These are phyloP conservation scores for Magallana ariakensis DNA, from an alignment of 1,140 invertebrate genomes.

Conservation along the genomic window DNA sequence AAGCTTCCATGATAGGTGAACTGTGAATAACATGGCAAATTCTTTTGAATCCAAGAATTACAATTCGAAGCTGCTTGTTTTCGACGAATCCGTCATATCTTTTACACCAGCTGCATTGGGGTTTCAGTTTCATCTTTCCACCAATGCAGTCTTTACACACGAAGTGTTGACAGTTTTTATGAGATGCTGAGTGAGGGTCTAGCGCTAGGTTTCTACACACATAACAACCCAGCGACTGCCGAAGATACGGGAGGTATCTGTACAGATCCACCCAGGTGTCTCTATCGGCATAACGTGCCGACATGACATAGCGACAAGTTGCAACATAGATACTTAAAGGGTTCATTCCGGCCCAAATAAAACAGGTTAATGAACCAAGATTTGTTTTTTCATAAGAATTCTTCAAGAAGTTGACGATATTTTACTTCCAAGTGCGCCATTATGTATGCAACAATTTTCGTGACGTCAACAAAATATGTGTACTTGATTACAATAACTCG, in stretches of 20 bases:
- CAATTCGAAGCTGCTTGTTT: constrained; percentile 89
- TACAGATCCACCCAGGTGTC: constrained; percentile 89
- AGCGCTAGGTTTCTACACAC: constrained; percentile 91
- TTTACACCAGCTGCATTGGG: constrained; percentile 91
- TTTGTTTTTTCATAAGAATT: not conserved
- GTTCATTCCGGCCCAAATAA: constrained; percentile 84
- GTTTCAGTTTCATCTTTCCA: constrained; percentile 90
- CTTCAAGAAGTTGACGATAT: not conserved
- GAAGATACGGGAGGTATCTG: constrained; percentile 89
- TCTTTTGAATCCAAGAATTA: constrained; percentile 93
- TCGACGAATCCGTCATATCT: constrained; percentile 90
- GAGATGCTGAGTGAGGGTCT: constrained; percentile 89
- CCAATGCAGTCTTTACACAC: constrained; percentile 90
- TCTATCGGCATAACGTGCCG: constrained; percentile 83
- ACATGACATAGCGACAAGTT: constrained; percentile 89
- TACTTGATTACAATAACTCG: constrained; percentile 42
- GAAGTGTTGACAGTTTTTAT: constrained; percentile 92
- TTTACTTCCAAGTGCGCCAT: constrained; percentile 58
- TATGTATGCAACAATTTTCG: constrained; percentile 43
- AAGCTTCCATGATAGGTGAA: constrained; percentile 82
- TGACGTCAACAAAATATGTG: constrained; percentile 53
- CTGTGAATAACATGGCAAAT: constrained; percentile 90
- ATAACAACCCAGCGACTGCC: constrained; percentile 92
- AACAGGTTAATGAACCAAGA: not conserved
- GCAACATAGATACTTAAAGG: constrained; percentile 91